Conservation (phyloP, 2,113 vertebrate genomes). For the Antechinus flavipes region DNA sequence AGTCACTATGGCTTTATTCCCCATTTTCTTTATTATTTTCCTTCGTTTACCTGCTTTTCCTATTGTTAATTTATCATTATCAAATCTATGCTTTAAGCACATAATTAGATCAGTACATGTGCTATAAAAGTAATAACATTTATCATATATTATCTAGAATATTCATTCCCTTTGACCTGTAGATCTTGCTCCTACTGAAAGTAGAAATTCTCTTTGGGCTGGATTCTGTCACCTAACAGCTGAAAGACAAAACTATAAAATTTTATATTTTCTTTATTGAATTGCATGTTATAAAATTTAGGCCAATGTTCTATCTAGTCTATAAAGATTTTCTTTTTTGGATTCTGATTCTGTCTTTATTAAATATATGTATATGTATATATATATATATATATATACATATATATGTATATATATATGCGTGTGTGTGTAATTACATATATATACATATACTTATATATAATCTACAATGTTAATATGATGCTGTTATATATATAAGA, state of each 20-base stretch:
- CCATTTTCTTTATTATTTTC: not conserved
- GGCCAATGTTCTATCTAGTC: not conserved
- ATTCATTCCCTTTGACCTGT: not conserved
- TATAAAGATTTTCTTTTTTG: not conserved
- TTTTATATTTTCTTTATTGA: not conserved
- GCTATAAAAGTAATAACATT: not conserved
- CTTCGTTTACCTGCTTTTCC: not conserved
- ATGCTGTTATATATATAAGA: too few relatives aligned
- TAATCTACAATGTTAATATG: too few relatives aligned
- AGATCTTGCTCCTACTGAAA: not conserved
- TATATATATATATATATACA: too few relatives aligned
- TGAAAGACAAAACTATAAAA: not conserved
- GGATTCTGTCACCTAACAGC: not conserved
- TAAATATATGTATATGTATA: too few relatives aligned
- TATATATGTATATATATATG: too few relatives aligned
- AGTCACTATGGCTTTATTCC: not conserved
- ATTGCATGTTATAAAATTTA: not conserved
- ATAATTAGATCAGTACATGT: not conserved
- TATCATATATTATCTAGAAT: not conserved
- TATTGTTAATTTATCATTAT: not conserved
- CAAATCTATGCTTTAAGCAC: not conserved
- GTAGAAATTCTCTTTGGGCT: not conserved
- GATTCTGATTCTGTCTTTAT: not conserved
- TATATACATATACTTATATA: too few relatives aligned
- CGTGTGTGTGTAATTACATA: too few relatives aligned